Evolutionary conservation across 2,888 invertebrate species (phyloP), one percentile per base, ranked within the genome.

Genomic region (Barypeithes pellucidus): DNA sequence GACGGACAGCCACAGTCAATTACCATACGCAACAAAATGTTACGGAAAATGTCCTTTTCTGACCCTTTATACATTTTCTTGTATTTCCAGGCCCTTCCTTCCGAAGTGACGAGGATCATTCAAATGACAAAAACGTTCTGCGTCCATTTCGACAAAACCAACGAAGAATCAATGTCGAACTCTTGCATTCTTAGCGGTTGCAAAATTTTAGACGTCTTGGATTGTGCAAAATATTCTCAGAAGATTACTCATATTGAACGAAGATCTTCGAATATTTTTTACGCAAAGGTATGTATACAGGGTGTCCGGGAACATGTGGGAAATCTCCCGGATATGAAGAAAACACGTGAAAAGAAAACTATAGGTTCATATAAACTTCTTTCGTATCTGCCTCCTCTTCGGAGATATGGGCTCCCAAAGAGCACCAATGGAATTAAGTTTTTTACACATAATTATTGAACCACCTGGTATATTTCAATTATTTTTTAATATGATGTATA

Each of bases 131-230:
- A 84, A 75, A 76, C 68, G 0, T 85, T 84, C 65, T 82, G 82
- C 18, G 76, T 82, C 0, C 82, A 83, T 68, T 85, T 85, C 69
- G 85, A 85, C 60, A 82, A 80, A 75, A 66, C 78, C 3, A 79
- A 65, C 62, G 84, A 84, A 75, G 81, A 82, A 76, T 61, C 79
- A 16, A 50, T 75, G 12, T 62, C 76, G 8, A 71, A 78, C 50
- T 73, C 75, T 12, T 63, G 79, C 16, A 43, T 80, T 16, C 67
- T 74, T 33, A 82, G 81, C 59, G 82, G 83, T 18, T 80, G 81
- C 59, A 83, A 83, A 77, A 76, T 82, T 11, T 52, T 82, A 5
- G 83, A 84, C 61, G 72, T 84, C 14, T 61, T 84, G 54, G 80
- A 84, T 59, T 77, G 79, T 22, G 80, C 81, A 8, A 74, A 76